Evolutionary conservation across 30 jellyfish, hydroid and myxozoan species (phyloP).

Genomic region (Catostylus mosaicus): DNA sequence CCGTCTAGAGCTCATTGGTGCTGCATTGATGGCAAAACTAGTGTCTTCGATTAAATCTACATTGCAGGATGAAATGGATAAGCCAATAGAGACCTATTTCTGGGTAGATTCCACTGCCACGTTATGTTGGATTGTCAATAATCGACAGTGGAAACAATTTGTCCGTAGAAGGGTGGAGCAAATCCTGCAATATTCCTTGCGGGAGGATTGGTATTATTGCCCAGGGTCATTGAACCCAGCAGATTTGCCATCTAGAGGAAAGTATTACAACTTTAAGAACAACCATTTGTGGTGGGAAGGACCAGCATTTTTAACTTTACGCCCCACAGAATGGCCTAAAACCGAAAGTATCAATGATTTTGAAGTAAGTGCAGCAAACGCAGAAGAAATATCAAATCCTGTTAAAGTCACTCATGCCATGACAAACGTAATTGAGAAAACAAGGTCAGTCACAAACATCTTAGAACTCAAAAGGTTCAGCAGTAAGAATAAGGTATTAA

Average conservation of each 20-base stretch:
- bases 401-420: no score
- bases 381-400: no score
- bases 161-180: conserved; percentile 14
- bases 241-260: conserved; percentile 40
- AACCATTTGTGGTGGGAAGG: conserved; percentile 52
- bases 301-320: no score
- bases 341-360: no score
- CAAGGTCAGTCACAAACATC: no score
- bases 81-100: neutral
- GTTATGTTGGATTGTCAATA: conserved; percentile 17
- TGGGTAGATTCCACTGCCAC: conserved; percentile 25
- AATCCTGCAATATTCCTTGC: neutral
- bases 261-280: neutral
- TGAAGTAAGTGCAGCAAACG: no score
- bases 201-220: conserved; percentile 27
- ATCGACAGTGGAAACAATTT: conserved; percentile 12
- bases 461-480: conserved; percentile 4
- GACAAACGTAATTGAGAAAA: no score
- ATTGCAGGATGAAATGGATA: conserved; percentile 7
- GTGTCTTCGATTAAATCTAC: conserved; percentile 1
- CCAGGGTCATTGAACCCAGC: conserved; percentile 32
- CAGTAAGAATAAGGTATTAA: conserved; percentile 20
- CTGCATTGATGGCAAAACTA: neutral
- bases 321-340: no score
- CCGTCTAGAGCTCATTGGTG: conserved; percentile 32